These are phyloP conservation scores for Pseudochirops cupreus DNA, from an alignment of 2,797 vertebrate species.

Conservation along the genomic window DNA sequence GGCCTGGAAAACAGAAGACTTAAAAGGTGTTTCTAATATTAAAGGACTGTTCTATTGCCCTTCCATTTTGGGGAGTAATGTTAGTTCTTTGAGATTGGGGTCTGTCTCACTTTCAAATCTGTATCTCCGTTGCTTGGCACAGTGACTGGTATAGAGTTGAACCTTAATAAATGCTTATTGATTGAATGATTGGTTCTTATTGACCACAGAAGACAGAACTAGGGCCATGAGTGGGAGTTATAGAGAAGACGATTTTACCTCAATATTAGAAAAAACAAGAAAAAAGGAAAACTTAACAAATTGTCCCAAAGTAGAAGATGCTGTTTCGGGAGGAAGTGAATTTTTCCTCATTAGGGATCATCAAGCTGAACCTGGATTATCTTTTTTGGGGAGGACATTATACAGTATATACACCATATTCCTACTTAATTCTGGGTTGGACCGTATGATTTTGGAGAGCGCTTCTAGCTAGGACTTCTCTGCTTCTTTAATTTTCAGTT, in stretches of 20 bases:
- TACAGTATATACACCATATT: neutral
- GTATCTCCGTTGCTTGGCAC: neutral
- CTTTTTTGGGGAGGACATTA: neutral
- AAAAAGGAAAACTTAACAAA: neutral
- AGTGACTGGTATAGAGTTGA: neutral
- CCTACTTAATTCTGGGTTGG: neutral
- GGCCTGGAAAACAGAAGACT: neutral
- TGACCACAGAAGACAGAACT: neutral
- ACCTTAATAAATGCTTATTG: neutral
- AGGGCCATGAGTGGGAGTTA: neutral
- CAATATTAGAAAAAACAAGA: neutral
- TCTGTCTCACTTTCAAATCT: neutral
- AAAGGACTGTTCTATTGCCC: neutral
- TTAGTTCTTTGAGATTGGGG: neutral
- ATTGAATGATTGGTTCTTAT: neutral
- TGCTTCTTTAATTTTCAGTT: neutral
- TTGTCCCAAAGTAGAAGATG: neutral
- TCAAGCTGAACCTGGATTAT: neutral
- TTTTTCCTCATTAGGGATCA: neutral
- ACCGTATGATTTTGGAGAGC: neutral
- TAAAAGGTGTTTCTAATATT: neutral
- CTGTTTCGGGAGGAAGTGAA: neutral
- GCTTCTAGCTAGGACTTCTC: neutral
- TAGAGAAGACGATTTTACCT: neutral
- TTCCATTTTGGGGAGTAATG: neutral